These are phyloP conservation scores for Rhingia campestris DNA, from an alignment of 2,888 invertebrate genomes.

Conservation along the genomic window DNA sequence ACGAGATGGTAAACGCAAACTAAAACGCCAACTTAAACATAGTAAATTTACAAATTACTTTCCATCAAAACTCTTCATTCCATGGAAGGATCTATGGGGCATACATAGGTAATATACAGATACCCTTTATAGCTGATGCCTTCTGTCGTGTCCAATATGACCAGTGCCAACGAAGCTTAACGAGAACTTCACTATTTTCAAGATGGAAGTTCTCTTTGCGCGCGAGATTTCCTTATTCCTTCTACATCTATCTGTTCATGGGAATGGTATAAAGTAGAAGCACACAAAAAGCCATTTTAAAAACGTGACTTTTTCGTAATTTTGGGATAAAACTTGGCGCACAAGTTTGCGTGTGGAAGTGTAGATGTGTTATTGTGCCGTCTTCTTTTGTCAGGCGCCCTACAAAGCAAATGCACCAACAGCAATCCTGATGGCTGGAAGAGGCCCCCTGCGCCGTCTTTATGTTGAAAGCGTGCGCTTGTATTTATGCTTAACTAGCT, in stretches of 20 bases:
- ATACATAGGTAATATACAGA: constrained; percentile 6
- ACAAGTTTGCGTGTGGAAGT: constrained; percentile 40
- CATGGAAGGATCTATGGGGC: constrained; percentile 3
- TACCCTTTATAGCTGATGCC: constrained; percentile 26
- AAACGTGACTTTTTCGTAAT: constrained; percentile 73
- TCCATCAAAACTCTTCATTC: constrained; percentile 58
- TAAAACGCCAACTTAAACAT: constrained; percentile 60
- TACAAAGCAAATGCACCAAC: constrained; percentile 36
- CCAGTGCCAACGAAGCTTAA: constrained; percentile 69
- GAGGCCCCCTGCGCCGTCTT: background rate
- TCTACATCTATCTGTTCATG: constrained; percentile 2
- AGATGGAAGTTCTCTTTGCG: constrained; percentile 52
- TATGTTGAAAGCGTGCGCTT: constrained; percentile 3
- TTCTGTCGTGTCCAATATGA: constrained; percentile 62
- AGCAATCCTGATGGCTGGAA: background rate
- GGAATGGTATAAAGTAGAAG: constrained; percentile 34
- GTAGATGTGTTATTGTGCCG: constrained; percentile 12
- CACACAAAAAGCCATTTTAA: constrained; percentile 64
- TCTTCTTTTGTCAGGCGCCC: constrained; percentile 20
- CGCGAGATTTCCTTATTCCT: constrained; percentile 33
- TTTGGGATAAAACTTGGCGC: constrained; percentile 65
- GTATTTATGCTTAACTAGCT: constrained; percentile 70
- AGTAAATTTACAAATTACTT: constrained; percentile 66
- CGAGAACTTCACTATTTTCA: constrained; percentile 63
- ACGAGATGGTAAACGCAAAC: constrained; percentile 37